These are phyloP conservation scores for Volucella inflata DNA, from an alignment of 2,888 invertebrate species.

Conservation along the genomic window DNA sequence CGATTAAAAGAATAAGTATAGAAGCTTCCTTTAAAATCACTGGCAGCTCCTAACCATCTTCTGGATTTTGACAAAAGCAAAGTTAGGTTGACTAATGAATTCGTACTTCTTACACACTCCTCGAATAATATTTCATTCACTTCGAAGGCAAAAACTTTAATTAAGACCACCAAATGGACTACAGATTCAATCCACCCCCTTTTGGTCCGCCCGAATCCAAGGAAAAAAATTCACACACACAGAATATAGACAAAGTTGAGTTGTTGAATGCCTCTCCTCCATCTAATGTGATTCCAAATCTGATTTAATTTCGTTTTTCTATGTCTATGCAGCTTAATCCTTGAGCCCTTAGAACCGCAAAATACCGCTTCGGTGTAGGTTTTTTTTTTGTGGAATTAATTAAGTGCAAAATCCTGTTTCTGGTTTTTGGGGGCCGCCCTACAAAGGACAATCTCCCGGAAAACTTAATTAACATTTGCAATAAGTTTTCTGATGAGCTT, in stretches of 20 bases:
- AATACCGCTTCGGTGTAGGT: slow-evolving; percentile 22
- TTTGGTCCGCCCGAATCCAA: neutral
- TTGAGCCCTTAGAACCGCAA: slow-evolving; percentile 24
- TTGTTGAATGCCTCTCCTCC: slow-evolving; percentile 49
- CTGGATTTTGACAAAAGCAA: too few relatives aligned
- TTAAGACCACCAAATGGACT: slow-evolving; percentile 54
- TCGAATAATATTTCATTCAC: slow-evolving; percentile 46
- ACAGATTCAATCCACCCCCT: slow-evolving; percentile 14
- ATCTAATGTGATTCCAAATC: slow-evolving; percentile 60
- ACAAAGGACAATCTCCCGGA: slow-evolving; percentile 60
- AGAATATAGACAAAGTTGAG: slow-evolving; percentile 39
- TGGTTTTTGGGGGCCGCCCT: slow-evolving; percentile 44
- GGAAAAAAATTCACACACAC: neutral
- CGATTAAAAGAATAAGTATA: too few relatives aligned
- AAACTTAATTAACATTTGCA: slow-evolving; percentile 74
- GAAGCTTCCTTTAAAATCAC: too few relatives aligned
- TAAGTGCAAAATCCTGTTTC: slow-evolving; percentile 69
- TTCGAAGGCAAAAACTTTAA: slow-evolving; percentile 61
- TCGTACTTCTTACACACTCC: neutral
- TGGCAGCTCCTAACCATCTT: too few relatives aligned
- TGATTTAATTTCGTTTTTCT: slow-evolving; percentile 45
- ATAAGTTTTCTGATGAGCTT: slow-evolving; percentile 72
- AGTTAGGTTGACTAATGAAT: slow-evolving; percentile 5
- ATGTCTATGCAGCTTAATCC: slow-evolving; percentile 37
- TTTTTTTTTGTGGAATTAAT: slow-evolving; percentile 56